These are phyloP conservation scores for Calephelis nemesis DNA, from an alignment of 1,140 invertebrate genomes.

Conservation along the genomic window DNA sequence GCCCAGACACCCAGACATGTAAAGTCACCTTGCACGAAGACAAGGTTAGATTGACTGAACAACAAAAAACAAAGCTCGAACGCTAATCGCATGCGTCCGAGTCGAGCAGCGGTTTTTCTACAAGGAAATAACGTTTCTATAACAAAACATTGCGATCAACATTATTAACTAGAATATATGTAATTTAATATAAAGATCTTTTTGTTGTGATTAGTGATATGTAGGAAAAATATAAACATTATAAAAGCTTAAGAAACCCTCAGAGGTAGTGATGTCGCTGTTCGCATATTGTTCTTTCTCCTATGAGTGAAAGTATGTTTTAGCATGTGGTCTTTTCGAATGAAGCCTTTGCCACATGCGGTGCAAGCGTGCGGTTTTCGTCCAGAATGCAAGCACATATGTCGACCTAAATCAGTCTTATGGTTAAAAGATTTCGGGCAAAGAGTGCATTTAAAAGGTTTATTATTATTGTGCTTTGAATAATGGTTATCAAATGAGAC, in stretches of 20 bases:
- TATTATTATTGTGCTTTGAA: constrained; percentile 89
- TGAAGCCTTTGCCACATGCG: constrained; percentile 93
- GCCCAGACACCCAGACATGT: constrained; percentile 70
- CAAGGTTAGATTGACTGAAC: constrained; percentile 73
- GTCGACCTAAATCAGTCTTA: constrained; percentile 93
- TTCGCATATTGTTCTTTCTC: constrained; percentile 62
- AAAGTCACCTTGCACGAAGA: constrained; percentile 73
- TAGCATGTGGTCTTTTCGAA: constrained; percentile 96
- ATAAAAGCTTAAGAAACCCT: constrained; percentile 24
- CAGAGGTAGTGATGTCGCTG: constrained; percentile 39
- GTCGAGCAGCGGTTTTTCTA: constrained; percentile 42
- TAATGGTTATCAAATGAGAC: constrained; percentile 85
- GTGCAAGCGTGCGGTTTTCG: constrained; percentile 90
- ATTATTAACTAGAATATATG: constrained; percentile 20
- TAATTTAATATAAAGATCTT: constrained; percentile 29
- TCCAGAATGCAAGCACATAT: constrained; percentile 92
- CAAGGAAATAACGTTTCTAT: constrained; percentile 47
- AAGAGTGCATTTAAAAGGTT: constrained; percentile 92
- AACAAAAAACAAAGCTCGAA: constrained; percentile 64
- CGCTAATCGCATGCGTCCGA: constrained; percentile 50
- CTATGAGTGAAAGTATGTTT: constrained; percentile 94
- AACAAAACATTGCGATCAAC: constrained; percentile 41
- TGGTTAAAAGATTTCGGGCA: constrained; percentile 91
- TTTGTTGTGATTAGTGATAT: constrained; percentile 52
- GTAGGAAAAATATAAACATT: constrained; percentile 6